phyloP scores from a whole-genome alignment of 1,140 invertebrate species.

The Sminthurides bifidus region DNA sequence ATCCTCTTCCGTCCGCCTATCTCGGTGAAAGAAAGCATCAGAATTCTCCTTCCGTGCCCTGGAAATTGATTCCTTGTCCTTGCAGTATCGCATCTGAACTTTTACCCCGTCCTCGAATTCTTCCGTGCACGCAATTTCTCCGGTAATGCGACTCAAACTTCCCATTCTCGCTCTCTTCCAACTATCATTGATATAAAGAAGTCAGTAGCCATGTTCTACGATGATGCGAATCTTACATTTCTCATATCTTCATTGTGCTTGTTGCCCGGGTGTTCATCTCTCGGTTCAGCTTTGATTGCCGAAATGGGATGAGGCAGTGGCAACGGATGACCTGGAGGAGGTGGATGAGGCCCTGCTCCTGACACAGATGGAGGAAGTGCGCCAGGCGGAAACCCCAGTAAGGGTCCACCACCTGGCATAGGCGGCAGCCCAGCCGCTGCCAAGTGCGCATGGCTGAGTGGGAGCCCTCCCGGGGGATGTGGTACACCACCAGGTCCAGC shows the following conservation, averaged over 20 bases:
- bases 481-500: conserved; percentile 25
- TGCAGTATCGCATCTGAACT: too few relatives aligned
- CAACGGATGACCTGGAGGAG: conserved; percentile 30
- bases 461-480: conserved; percentile 30
- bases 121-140: too few relatives aligned
- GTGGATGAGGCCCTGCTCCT: conserved; percentile 30
- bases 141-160: too few relatives aligned
- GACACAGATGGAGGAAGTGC: conserved; percentile 29
- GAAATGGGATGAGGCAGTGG: conserved; percentile 29
- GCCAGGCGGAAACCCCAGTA: conserved; percentile 34
- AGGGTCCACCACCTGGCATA: conserved; percentile 34
- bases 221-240: conserved; percentile 25
- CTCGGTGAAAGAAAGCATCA: too few relatives aligned
- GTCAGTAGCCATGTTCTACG: conserved; percentile 1
- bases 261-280: conserved; percentile 27
- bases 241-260: conserved; percentile 30
- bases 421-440: conserved; percentile 43
- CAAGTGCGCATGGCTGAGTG: conserved; percentile 32
- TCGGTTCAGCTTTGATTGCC: conserved; percentile 29
- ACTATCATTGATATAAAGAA: not conserved
- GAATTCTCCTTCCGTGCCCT: too few relatives aligned
- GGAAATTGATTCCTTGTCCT: too few relatives aligned
- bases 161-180: not conserved
- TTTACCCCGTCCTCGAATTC: too few relatives aligned
- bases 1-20: not conserved